These are phyloP conservation scores for Lacerta agilis DNA, from an alignment of 2,797 vertebrate species.

Conservation along the genomic window DNA sequence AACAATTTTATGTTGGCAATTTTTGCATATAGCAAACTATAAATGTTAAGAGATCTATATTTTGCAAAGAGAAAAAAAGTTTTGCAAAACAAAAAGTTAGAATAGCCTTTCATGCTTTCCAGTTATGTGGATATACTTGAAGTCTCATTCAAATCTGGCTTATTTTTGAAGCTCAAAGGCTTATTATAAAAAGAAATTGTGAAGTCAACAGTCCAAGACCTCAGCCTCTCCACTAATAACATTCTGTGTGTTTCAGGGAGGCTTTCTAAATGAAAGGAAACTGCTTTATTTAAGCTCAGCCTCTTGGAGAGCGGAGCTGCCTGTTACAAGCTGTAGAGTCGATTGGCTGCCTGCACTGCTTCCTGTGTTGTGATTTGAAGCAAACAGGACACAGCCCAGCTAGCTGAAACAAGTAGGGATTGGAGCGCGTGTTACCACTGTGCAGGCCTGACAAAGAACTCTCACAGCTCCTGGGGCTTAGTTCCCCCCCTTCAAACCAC, in stretches of 20 bases:
- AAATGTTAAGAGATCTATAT: accelerated
- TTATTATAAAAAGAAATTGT: background rate
- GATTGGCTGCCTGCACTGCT: conserved; percentile 78
- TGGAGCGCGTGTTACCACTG: conserved; percentile 33
- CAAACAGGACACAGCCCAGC: conserved; percentile 46
- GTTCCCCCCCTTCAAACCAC: conserved; percentile 48
- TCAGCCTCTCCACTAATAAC: background rate
- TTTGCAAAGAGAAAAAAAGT: background rate
- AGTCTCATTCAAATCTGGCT: background rate
- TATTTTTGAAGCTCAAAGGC: accelerated
- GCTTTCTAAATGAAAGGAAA: conserved; percentile 45
- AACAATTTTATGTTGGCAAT: background rate
- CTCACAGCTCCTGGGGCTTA: background rate
- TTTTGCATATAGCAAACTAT: background rate
- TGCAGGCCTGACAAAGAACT: conserved; percentile 31
- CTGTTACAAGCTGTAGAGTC: conserved; percentile 39
- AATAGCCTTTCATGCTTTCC: background rate
- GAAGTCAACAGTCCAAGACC: background rate
- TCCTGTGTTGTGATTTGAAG: conserved; percentile 89
- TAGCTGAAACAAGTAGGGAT: conserved; percentile 31
- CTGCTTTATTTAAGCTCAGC: conserved; percentile 29
- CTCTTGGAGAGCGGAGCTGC: conserved; percentile 24
- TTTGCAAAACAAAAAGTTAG: background rate
- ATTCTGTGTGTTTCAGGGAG: background rate
- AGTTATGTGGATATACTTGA: accelerated